Evolutionary conservation across 2,113 vertebrate genomes (phyloP), one percentile per base, ranked within the genome.

Genomic region (Paralichthys olivaceus): DNA sequence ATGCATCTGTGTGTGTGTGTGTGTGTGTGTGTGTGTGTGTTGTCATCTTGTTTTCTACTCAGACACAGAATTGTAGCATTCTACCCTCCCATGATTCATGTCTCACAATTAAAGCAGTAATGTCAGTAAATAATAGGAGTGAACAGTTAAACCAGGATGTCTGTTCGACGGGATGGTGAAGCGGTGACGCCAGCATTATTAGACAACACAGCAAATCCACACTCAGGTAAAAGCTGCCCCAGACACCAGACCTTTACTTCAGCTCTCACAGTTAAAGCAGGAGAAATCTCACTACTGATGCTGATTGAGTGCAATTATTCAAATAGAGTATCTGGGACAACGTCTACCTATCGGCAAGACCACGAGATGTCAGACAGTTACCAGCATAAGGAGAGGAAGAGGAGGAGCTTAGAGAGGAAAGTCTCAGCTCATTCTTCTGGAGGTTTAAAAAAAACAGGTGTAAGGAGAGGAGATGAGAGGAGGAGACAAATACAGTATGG

Each of bases 381-480:
- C 92, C 91, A 89, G 92, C 87, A 63, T 83, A 85, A 91, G 92
- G 90, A 86, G 91, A 94, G 87, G 91, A 93, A 90, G 94, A 91
- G 91, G 92, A 94, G 91, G 93, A 94, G 92, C 94, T 95, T 89
- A 95, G 85, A 93, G 94, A 94, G 84, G 94, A 94, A 90, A 94
- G 94, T 93, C 94, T 93, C 93, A 83, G 88, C 93, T 95, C 92
- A 79, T 93, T 95, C 95, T 94, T 96, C 96, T 96, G 91, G 84
- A 69, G 79, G 64, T 75, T 83, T 93, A 87, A 84, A 73, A 49
- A 28, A 69, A 37, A 76, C 60, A 80, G 34, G 68, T 43, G 60
- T 26, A 54, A 65, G 23, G 37, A 72, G 57, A 71, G 17, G 45
- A 55, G 12, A 23, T 22, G 12, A 55, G 53, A 13, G 53, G 22